A percentile compares a stretch with the other conserved stretches of the same genome.
phyloP scores from a whole-genome alignment of 2,888 invertebrate genomes.

The Lasioglossum marginatum region DNA sequence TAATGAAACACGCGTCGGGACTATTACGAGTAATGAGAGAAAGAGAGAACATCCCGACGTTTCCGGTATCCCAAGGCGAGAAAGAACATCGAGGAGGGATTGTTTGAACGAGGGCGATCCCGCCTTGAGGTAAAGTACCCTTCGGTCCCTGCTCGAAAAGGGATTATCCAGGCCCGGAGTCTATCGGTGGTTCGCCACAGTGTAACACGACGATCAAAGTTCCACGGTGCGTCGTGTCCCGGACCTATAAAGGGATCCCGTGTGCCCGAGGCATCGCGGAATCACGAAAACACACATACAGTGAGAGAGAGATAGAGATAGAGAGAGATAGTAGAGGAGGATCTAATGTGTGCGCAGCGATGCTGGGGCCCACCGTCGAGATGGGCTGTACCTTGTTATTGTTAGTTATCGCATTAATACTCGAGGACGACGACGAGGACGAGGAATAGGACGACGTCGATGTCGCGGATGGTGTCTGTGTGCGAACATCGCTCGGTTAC shows the following conservation, averaged over 20 bases:
- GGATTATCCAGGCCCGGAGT: slow-evolving; percentile 68
- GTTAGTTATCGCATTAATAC: slow-evolving; percentile 74
- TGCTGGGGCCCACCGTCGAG: slow-evolving; percentile 30
- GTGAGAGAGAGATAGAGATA: no score
- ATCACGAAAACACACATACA: slow-evolving; percentile 58
- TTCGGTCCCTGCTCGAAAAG: slow-evolving; percentile 69
- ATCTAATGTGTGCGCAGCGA: slow-evolving; percentile 9
- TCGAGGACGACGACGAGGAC: slow-evolving; percentile 30
- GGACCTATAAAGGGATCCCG: slow-evolving; percentile 64
- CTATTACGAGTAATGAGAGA: slow-evolving; percentile 43
- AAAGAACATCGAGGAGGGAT: slow-evolving; percentile 59
- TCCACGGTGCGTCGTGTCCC: slow-evolving; percentile 55
- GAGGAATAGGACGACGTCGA: slow-evolving; percentile 4
- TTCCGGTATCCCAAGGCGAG: slow-evolving; percentile 54
- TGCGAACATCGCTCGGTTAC: slow-evolving; percentile 47
- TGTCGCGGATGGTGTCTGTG: slow-evolving; percentile 34
- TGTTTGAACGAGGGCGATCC: slow-evolving; percentile 58
- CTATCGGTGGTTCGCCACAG: slow-evolving; percentile 69
- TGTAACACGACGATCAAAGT: slow-evolving; percentile 73
- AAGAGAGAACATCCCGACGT: neutral
- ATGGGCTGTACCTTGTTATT: slow-evolving; percentile 68
- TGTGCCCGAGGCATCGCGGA: slow-evolving; percentile 57
- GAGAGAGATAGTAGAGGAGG: slow-evolving; percentile 3
- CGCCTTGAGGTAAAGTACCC: slow-evolving; percentile 64
- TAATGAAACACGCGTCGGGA: slow-evolving; percentile 17